Percentiles rank a stretch among this genome's conserved stretches.
Evolutionary conservation across 2,113 vertebrate species (phyloP).

Genomic region (Catharus fuscescens): DNA sequence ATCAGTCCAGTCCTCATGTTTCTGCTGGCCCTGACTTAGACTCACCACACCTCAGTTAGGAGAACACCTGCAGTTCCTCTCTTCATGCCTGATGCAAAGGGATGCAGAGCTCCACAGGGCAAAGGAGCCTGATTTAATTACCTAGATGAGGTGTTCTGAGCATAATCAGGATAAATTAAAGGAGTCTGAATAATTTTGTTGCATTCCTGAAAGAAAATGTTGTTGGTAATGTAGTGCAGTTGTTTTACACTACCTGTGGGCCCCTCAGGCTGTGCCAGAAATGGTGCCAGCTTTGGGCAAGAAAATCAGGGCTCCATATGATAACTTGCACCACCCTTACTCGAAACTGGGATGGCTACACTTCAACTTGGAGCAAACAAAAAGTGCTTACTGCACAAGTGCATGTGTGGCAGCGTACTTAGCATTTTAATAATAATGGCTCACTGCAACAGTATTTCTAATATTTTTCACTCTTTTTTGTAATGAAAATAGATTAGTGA

Average conservation of each 20-base stretch:
- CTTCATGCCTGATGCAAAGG: background rate
- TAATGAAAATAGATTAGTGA: background rate
- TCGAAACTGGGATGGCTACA: background rate
- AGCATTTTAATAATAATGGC: background rate
- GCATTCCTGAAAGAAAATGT: background rate
- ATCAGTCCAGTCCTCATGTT: background rate
- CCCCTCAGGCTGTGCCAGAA: background rate
- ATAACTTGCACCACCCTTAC: background rate
- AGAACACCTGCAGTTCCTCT: background rate
- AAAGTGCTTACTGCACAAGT: background rate
- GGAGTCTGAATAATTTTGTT: background rate
- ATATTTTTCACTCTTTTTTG: background rate
- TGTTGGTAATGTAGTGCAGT: background rate
- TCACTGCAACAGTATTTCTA: background rate
- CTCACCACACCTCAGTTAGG: background rate
- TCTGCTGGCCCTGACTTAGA: background rate
- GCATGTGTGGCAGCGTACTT: background rate
- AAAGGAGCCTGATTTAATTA: background rate
- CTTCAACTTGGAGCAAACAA: background rate
- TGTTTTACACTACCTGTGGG: background rate
- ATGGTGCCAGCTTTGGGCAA: background rate
- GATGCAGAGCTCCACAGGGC: background rate
- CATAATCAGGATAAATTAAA: slow-evolving; percentile 1
- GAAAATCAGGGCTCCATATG: background rate
- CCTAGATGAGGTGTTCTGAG: background rate